phyloP scores from a whole-genome alignment of 2,797 vertebrate species.

The Phrynocephalus forsythii region DNA sequence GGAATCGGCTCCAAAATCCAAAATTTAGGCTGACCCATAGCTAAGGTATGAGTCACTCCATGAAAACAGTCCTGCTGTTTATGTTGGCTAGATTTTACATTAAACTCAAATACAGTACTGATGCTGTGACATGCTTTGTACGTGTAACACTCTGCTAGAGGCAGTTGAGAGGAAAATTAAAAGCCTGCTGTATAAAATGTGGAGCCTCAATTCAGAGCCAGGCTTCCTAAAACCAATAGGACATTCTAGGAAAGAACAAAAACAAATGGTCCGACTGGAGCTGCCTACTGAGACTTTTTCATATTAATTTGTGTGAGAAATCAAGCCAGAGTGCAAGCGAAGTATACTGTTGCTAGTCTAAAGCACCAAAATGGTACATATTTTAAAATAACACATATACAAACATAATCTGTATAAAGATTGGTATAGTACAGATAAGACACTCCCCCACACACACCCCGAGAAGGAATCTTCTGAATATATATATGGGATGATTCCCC shows the following conservation, averaged over 20 bases:
- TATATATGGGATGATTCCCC: background rate
- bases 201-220: background rate
- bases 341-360: background rate
- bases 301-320: background rate
- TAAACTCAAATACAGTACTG: background rate
- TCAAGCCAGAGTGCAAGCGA: background rate
- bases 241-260: background rate
- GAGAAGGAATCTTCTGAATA: background rate
- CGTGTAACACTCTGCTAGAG: background rate
- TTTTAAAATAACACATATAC: slow-evolving; percentile 6
- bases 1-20: background rate
- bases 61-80: background rate
- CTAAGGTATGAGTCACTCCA: background rate
- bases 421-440: background rate
- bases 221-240: background rate
- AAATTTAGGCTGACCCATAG: background rate
- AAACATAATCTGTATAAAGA: background rate
- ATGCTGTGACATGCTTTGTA: background rate
- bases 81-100: background rate
- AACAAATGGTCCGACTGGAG: background rate
- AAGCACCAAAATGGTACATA: background rate
- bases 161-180: background rate
- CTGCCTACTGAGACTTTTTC: background rate
- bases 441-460: background rate
- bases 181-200: background rate